A percentile compares a stretch with the other conserved stretches of the same genome.
phyloP scores from a whole-genome alignment of 2,888 invertebrate genomes.

The Helleia helle region DNA sequence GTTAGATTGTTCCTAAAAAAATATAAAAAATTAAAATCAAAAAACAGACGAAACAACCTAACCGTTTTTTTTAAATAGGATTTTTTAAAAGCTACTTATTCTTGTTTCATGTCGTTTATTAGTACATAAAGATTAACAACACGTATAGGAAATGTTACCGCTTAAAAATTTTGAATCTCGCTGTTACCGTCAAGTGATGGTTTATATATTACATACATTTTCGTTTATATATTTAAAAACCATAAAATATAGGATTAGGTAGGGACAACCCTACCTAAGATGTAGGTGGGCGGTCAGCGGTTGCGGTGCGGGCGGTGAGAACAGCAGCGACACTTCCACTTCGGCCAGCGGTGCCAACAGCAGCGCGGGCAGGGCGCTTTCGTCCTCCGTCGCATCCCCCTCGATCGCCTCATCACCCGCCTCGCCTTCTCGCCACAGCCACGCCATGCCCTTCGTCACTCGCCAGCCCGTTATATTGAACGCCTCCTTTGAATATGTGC shows the following conservation, averaged over 20 bases:
- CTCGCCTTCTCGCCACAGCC: conserved; percentile 17
- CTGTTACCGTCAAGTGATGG: too few relatives aligned
- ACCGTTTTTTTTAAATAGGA: too few relatives aligned
- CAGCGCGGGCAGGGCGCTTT: conserved; percentile 29
- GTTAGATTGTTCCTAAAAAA: conserved; percentile 90
- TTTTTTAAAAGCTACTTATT: too few relatives aligned
- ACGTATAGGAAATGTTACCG: too few relatives aligned
- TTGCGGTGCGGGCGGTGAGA: conserved; percentile 14
- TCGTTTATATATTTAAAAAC: too few relatives aligned
- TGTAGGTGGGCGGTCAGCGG: conserved; percentile 65
- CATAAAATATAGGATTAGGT: too few relatives aligned
- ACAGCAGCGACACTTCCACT: conserved; percentile 52
- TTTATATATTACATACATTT: too few relatives aligned
- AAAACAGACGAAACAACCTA: too few relatives aligned
- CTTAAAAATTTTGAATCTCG: too few relatives aligned
- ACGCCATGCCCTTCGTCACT: conserved; percentile 23
- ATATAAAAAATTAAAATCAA: background rate
- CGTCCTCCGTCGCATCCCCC: conserved; percentile 12
- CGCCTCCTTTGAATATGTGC: conserved; percentile 25
- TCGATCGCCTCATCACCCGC: conserved; percentile 7
- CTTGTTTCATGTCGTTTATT: too few relatives aligned
- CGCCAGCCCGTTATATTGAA: conserved; percentile 39
- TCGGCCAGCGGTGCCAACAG: conserved; percentile 75
- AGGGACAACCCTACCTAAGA: conserved; percentile 50
- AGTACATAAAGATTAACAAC: too few relatives aligned